A percentile compares a stretch with the other conserved stretches of the same genome.
Conservation (phyloP, 2,888 invertebrate species). For the Erebia ligea region DNA sequence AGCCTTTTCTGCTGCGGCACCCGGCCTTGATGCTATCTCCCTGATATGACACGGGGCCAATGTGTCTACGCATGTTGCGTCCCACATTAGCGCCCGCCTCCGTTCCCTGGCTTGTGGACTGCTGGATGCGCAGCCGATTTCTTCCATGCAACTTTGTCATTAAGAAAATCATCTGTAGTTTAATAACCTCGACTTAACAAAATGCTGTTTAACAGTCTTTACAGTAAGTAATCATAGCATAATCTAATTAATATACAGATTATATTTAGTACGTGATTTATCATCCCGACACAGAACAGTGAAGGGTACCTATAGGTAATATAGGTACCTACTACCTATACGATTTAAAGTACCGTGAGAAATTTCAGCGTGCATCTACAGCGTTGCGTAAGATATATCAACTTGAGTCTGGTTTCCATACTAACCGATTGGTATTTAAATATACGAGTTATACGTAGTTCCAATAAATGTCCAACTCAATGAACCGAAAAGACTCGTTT, state of each 20-base stretch:
- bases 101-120: too few relatives aligned
- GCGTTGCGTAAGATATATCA: conserved; percentile 16
- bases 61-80: too few relatives aligned
- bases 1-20: too few relatives aligned
- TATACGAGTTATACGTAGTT: conserved; percentile 13
- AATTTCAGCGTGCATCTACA: conserved; percentile 19
- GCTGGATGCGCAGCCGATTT: too few relatives aligned
- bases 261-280: conserved; percentile 5
- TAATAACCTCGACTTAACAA: too few relatives aligned
- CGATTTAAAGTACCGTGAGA: conserved; percentile 19
- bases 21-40: too few relatives aligned
- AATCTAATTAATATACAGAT: not conserved
- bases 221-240: not conserved
- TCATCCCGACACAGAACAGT: conserved; percentile 3
- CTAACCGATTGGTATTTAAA: conserved; percentile 14
- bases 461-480: not conserved
- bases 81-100: too few relatives aligned
- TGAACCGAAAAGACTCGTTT: not conserved
- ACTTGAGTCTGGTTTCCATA: conserved; percentile 21
- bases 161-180: too few relatives aligned
- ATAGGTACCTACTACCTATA: not conserved
- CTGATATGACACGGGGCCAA: too few relatives aligned
- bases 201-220: too few relatives aligned
- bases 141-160: too few relatives aligned
- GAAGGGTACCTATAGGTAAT: not conserved